Evolutionary conservation across 23 tunicate species (phyloP).

Genomic region (Halocynthia roretzi): DNA sequence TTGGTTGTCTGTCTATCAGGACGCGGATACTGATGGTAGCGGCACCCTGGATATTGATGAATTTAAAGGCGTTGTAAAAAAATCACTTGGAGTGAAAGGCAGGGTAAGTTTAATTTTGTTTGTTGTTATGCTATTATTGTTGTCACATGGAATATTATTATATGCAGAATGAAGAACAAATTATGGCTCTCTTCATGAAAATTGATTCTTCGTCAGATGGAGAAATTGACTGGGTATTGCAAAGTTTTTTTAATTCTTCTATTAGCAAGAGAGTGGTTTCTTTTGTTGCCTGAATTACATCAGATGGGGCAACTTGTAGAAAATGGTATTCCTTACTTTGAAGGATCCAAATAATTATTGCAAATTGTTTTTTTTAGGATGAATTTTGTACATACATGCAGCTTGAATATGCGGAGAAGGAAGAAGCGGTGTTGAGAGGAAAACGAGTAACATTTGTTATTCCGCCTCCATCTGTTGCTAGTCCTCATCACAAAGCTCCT

Average conservation of each 20-base stretch:
- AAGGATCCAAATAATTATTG: neutral
- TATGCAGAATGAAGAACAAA: slow-evolving; percentile 77
- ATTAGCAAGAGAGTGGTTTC: slow-evolving; percentile 1
- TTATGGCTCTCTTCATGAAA: slow-evolving; percentile 88
- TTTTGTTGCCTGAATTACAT: neutral
- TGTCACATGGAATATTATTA: too few relatives aligned
- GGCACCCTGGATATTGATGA: slow-evolving; percentile 86
- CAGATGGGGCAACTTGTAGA: neutral
- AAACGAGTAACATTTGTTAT: slow-evolving; percentile 46
- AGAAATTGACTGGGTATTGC: slow-evolving; percentile 77
- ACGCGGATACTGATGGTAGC: slow-evolving; percentile 90
- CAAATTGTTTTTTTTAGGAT: slow-evolving; percentile 16
- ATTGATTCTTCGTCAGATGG: slow-evolving; percentile 98
- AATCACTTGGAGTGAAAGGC: slow-evolving; percentile 55
- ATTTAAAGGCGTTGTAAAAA: slow-evolving; percentile 72
- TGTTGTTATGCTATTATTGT: too few relatives aligned
- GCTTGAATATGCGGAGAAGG: slow-evolving; percentile 96
- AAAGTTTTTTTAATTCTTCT: neutral
- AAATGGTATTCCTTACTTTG: neutral
- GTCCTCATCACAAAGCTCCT: slow-evolving; percentile 79
- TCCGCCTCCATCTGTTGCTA: slow-evolving; percentile 47
- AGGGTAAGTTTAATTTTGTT: slow-evolving; percentile 19
- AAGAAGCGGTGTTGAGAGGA: slow-evolving; percentile 64
- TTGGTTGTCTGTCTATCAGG: slow-evolving; percentile 17
- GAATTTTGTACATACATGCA: slow-evolving; percentile 99